Evolutionary conservation across 2,113 vertebrate species (phyloP).

Genomic region (Xerus inauris): DNA sequence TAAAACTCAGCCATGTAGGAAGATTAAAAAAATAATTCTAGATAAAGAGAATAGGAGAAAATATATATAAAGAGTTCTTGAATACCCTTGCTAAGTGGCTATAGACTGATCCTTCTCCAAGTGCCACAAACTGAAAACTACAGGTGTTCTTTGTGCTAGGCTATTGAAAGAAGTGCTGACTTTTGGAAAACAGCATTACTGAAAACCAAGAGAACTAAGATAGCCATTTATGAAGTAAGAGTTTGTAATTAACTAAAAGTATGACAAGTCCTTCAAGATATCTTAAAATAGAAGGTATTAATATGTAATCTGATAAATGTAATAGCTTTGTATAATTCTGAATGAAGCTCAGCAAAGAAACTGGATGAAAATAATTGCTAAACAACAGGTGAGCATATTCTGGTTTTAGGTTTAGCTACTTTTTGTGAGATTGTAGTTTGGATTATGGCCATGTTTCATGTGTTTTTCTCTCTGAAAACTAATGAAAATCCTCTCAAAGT

Average conservation of each 20-base stretch:
- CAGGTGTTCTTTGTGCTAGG: neutral
- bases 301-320: neutral
- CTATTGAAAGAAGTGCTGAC: neutral
- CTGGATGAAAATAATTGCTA: slow-evolving; percentile 4
- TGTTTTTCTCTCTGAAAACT: slow-evolving; percentile 71
- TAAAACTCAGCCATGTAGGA: neutral
- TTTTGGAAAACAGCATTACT: slow-evolving; percentile 23
- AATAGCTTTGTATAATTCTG: neutral
- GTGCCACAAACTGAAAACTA: neutral
- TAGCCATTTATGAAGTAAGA: neutral
- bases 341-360: slow-evolving; percentile 58
- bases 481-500: slow-evolving; percentile 74
- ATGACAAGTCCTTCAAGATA: neutral
- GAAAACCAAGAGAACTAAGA: neutral
- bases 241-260: neutral
- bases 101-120: neutral
- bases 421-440: slow-evolving; percentile 68
- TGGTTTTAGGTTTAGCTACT: slow-evolving; percentile 61
- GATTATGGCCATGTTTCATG: slow-evolving; percentile 67
- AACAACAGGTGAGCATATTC: slow-evolving; percentile 1
- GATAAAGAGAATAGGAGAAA: neutral
- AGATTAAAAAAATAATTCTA: neutral
- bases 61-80: too few species aligned
- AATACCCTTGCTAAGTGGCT: neutral
- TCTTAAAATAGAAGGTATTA: neutral